Evolutionary conservation across 2,888 invertebrate genomes (phyloP), one percentile per base, ranked within the genome.

Genomic region (Acanthosepion esculentum): DNA sequence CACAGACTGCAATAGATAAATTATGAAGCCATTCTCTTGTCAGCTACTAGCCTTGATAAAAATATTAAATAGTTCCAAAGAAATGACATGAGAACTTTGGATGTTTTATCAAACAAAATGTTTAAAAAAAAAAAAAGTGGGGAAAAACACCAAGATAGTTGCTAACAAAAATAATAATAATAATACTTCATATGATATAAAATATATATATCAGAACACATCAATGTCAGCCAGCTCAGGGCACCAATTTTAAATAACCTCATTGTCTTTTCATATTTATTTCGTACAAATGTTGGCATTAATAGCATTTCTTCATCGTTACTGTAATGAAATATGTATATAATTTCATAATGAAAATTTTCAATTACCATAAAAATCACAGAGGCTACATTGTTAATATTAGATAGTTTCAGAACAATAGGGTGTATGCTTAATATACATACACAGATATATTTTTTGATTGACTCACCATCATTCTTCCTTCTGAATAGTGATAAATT

Each of bases 281-380:
- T n/a, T n/a, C n/a, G n/a, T 15, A 78, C 78, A 78, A n/a, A 78
- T 78, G 15, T 33, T 78, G 78, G 33, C 78, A 78, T 78, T 78
- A 78, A 78, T 78, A 33, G 78, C 78, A 78, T 78, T 78, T 78
- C n/a, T 78, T 7, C 78, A 78, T 78, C 18, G 33, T n/a, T 78
- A 33, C n/a, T n/a, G 33, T 78, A n/a, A 78, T 78, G n/a, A 78
- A 78, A n/a, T 78, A 78, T 78, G 78, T 78, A 78, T n/a, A 78
- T 78, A 33, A 78, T 78, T n/a, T 33, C 78, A 78, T 33, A 78
- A 78, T 78, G 78, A 33, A 78, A 78, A 78, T 15, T 78, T 78
- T 78, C 78, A 78, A 78, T 78, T 78, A 78, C 78, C 78, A 78
- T 78, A 78, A 78, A 78, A 78, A n/a, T 78, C n/a, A 12, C n/a